phyloP scores from a whole-genome alignment of 2,797 vertebrate genomes.

The Epinephelus malabaricus region DNA sequence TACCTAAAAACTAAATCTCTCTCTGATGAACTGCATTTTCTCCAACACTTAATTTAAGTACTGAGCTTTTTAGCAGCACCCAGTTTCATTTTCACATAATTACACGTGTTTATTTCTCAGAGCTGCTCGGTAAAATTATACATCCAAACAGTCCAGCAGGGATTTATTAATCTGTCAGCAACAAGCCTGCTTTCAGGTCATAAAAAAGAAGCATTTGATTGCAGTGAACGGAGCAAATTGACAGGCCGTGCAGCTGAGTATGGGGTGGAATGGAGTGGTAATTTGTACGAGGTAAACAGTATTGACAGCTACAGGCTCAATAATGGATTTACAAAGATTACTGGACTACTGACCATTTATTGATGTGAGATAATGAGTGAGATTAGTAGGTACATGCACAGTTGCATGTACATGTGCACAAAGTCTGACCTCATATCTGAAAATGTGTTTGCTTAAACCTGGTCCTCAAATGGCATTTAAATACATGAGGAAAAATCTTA shows the following conservation, averaged over 20 bases:
- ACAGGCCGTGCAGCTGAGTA: conserved; percentile 11
- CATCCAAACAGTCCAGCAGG: conserved; percentile 27
- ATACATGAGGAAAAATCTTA: too few species aligned
- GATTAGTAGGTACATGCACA: neutral
- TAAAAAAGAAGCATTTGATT: conserved; percentile 25
- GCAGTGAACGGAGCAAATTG: conserved; percentile 11
- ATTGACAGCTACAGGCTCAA: conserved; percentile 43
- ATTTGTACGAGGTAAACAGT: conserved; percentile 41
- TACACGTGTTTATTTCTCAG: conserved; percentile 26
- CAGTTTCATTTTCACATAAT: conserved; percentile 44
- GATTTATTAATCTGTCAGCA: conserved; percentile 47
- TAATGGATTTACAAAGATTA: conserved; percentile 51
- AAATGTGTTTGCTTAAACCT: neutral
- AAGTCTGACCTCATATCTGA: neutral
- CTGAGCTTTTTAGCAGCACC: conserved; percentile 9
- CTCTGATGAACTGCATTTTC: neutral
- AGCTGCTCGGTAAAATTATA: conserved; percentile 12
- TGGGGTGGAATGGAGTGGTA: conserved; percentile 15
- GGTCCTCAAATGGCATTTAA: neutral
- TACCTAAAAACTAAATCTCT: neutral
- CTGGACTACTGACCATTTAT: conserved; percentile 25
- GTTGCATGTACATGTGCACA: neutral
- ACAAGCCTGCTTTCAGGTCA: conserved; percentile 4
- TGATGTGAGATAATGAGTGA: conserved; percentile 15
- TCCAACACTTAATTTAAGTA: neutral